Evolutionary conservation across 2,888 invertebrate genomes (phyloP), one percentile per base, ranked within the genome.

Genomic region (Apamea sordens): DNA sequence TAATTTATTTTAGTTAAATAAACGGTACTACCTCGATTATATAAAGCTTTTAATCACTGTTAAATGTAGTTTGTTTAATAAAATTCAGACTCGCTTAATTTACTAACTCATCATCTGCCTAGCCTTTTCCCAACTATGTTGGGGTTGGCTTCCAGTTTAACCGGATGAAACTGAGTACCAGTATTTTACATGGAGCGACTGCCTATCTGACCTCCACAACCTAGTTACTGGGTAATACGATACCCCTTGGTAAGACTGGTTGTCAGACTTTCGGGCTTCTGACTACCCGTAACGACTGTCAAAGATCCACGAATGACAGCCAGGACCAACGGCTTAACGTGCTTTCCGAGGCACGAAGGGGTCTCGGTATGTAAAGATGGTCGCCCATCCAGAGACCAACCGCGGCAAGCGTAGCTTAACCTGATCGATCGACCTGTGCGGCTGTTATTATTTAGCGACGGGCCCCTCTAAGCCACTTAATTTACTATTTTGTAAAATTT

Each of bases 1-100:
- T 10, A 63, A 36, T 67, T 68, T 77, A 67, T 82, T 64, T 68
- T 76, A 67, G 68, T 69, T 15, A 32, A 21, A 50, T 79, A 53
- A 70, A 65, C 4, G 47, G 5, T 50, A 65, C 1, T 21, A 21
- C 2, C 8, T 3, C 5, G 21, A 41, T 64, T 50, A 32, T 24
- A 50, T 32, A 15, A 65, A 50, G 15, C 50, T 50, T 61, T 21
- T 32, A 11, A 28, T 21, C 7, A 41, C 7, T 32, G 3, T 32
- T 73, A 13, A 80, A 59, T 64, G 24, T 32, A 21, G 0, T 5
- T 21, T n/a, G n/a, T n/a, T 47, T 5, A 4, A 41, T 18, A 75
- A 59, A 75, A 75, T 71, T 28, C 11, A 21, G 28, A 28, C 28
- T 7, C 24, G 0, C 0, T 10, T 74, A 21, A 24, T 53, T 64